Base-by-base conservation (phyloP, 2,113 vertebrate genomes). In the Chitala chitala region DNA sequence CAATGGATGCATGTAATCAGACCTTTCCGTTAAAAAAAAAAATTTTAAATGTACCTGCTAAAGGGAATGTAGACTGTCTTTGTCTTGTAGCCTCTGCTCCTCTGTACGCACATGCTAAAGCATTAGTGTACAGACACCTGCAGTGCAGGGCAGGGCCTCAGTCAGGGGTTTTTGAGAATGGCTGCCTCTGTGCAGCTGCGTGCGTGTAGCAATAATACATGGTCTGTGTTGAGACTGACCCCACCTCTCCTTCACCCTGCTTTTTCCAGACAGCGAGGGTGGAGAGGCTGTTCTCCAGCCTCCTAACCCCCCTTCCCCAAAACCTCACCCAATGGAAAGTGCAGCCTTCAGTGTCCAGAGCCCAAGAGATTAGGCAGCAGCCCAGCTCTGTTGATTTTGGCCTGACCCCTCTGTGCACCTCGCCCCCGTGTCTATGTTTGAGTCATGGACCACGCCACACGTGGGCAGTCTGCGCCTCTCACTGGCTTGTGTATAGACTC, bases 1-100 rank as follows among this genome's bases (percentile, higher is more conserved):
- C 81, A 79, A 77, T 76, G 75, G 76, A 71, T 80, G 71, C 83
- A 88, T 84, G 89, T 87, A 83, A 74, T 80, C 83, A 83, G 77
- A 74, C 77, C 76, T 75, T 61, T 42, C 51, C 8, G 10, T 29
- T 50, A 20, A 17, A 24, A 22, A 33, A 31, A 29, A 13, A 5
- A 20, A 8, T 36, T 63, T 17, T 40, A 20, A 17, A 33, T 20
- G 33, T n/a, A 7, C 29, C 15, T 63, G 15, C 5, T n/a, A 33
- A 1, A 46, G 2, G 48, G 13, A 26, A 51, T 50, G 33, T 48
- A 15, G 29, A 13, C 44, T 17, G 10, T 1, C 3, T 36, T 55
- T 12, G 7, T 20, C 17, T 12, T 42, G 36, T 58, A 33, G 55
- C 12, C 36, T 3, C 58, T 75, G 70, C 74, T 66, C 44, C 42